Evolutionary conservation across 2,113 vertebrate genomes (phyloP).

Genomic region (Lontra canadensis): DNA sequence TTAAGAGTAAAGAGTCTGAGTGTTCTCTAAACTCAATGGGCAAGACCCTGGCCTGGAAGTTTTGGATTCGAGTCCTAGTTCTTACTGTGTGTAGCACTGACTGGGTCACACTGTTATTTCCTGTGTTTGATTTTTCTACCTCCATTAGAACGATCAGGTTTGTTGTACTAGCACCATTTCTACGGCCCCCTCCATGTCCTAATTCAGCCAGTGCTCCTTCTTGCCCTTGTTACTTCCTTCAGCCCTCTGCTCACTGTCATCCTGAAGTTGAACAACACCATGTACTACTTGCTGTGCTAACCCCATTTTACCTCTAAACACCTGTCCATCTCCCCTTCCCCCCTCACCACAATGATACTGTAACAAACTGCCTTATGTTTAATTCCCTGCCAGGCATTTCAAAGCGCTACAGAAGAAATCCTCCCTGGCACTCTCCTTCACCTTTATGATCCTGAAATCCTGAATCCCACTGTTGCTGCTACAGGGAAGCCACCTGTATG

Average conservation of each 20-base stretch:
- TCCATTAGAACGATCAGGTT: background rate
- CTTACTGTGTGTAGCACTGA: background rate
- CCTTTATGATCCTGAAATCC: background rate
- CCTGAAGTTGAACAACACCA: background rate
- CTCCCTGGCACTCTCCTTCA: background rate
- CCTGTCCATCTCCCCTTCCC: background rate
- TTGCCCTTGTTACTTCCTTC: background rate
- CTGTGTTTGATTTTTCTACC: background rate
- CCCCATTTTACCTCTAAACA: background rate
- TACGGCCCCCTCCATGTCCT: background rate
- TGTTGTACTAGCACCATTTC: background rate
- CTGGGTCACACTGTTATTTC: background rate
- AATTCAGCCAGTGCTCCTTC: background rate
- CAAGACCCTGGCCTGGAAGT: background rate
- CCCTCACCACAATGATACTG: background rate
- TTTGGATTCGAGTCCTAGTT: background rate
- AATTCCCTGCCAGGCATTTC: conserved; percentile 3
- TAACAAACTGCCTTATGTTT: background rate
- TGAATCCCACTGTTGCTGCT: background rate
- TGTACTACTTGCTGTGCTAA: background rate
- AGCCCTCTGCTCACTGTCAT: background rate
- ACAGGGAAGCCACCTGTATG: background rate
- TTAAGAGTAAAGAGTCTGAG: background rate
- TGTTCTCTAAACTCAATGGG: background rate
- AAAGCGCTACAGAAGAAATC: conserved; percentile 3